Evolutionary conservation across 2,797 vertebrate species (phyloP), one percentile per base, ranked within the genome.

Genomic region (Gastrophryne carolinensis): DNA sequence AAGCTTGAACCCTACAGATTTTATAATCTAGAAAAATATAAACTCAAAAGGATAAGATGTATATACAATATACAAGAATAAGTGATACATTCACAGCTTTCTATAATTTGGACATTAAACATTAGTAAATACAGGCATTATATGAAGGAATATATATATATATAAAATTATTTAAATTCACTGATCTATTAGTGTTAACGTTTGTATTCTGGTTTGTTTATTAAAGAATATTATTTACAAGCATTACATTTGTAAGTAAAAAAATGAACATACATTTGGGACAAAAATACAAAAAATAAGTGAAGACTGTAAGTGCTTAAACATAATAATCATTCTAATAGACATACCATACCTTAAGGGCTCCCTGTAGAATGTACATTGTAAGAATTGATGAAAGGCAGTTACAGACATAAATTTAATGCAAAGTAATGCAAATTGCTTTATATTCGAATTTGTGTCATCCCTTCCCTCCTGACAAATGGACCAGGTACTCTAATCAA

Each of bases 341-440:
- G 44, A 1, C 7, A 2, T 1, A 10, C n/a, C 17, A 47, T 21
- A 47, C 21, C n/a, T 3, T 8, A 19, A 17, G 39, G 10, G 44
- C 17, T 47, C 17, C 44, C 8, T 9, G 35, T 37, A 30, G 27
- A 57, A 15, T 65, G 21, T 49, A 34, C 21, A 35, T 9, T 41
- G 35, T 37, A 68, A 68, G 37, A 50, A 57, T 35, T 56, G 23
- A 70, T 35, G 50, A 64, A 29, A 63, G 35, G 29, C 64, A 63
- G 27, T 73, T 73, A 71, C 39, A 44, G 58, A 53, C 35, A 54
- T 65, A 77, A 57, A 70, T 63, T 27, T 12, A 76, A 70, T 70
- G 50, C 47, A 69, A 75, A 64, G 60, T 63, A 76, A 77, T 77
- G 58, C 74, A 76, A 76, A 76, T 70, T 32, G 10, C 34, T 70